Conservation (phyloP, 2,888 invertebrate genomes). For the Diachrysia chrysitis region DNA sequence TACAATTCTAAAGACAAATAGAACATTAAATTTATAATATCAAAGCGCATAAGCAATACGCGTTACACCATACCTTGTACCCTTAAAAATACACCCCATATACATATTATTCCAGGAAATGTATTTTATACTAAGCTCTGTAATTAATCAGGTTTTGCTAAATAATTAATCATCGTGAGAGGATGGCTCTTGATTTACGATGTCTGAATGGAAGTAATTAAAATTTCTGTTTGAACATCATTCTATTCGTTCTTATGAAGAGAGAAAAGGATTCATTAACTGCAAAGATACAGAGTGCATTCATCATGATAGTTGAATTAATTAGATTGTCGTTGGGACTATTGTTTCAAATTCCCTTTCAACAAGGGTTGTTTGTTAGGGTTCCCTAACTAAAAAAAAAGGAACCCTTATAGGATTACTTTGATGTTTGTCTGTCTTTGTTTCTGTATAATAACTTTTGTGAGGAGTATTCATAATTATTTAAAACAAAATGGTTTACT, state of each 20-base stretch:
- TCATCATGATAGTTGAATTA: background rate
- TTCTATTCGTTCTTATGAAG: slow-evolving; percentile 12
- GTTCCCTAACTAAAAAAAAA: too few species aligned
- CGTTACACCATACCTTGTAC: too few species aligned
- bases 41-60: too few species aligned
- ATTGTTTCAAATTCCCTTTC: background rate
- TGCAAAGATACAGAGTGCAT: slow-evolving; percentile 3
- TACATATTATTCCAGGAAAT: too few species aligned
- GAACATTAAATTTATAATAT: too few species aligned
- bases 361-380: background rate
- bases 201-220: slow-evolving; percentile 42
- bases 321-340: background rate
- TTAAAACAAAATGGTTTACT: too few species aligned
- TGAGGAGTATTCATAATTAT: too few species aligned
- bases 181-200: slow-evolving; percentile 22
- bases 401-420: too few species aligned
- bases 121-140: background rate
- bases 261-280: slow-evolving; percentile 21
- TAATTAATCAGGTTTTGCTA: slow-evolving; percentile 19
- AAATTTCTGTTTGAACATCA: slow-evolving; percentile 29
- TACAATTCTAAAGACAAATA: too few species aligned
- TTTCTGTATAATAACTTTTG: too few species aligned
- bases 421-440: too few species aligned
- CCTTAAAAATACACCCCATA: too few species aligned
- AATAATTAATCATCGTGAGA: slow-evolving; percentile 23